Conservation (phyloP, 2,113 vertebrate species). For the Chunga burmeisteri region DNA sequence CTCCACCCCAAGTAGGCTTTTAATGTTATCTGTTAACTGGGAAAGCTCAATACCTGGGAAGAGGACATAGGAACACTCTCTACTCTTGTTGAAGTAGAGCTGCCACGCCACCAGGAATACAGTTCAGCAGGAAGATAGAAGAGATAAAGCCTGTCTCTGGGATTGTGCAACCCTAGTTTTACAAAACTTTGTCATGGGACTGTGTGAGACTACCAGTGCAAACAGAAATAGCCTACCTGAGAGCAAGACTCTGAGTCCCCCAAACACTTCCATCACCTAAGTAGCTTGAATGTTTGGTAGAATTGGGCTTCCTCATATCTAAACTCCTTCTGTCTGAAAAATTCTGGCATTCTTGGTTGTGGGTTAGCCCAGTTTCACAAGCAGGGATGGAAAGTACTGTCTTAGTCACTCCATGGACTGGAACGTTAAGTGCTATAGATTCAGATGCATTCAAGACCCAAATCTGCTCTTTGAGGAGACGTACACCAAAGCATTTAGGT, state of each 20-base stretch:
- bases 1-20: background rate
- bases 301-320: background rate
- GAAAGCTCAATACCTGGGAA: background rate
- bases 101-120: background rate
- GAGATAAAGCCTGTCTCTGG: background rate
- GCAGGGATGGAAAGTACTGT: background rate
- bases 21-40: background rate
- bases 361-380: background rate
- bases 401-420: background rate
- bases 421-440: background rate
- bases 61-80: rapidly evolving
- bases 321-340: background rate
- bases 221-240: background rate
- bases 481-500: background rate
- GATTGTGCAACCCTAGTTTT: background rate
- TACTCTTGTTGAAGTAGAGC: background rate
- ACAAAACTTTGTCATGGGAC: background rate
- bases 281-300: background rate
- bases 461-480: background rate
- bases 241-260: background rate
- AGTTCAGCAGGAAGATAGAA: background rate
- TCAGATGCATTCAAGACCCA: too few species aligned
- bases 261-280: background rate
- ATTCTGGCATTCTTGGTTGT: background rate
- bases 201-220: background rate